phyloP scores from a whole-genome alignment of 1,140 invertebrate species.

The Holotrichia oblita region DNA sequence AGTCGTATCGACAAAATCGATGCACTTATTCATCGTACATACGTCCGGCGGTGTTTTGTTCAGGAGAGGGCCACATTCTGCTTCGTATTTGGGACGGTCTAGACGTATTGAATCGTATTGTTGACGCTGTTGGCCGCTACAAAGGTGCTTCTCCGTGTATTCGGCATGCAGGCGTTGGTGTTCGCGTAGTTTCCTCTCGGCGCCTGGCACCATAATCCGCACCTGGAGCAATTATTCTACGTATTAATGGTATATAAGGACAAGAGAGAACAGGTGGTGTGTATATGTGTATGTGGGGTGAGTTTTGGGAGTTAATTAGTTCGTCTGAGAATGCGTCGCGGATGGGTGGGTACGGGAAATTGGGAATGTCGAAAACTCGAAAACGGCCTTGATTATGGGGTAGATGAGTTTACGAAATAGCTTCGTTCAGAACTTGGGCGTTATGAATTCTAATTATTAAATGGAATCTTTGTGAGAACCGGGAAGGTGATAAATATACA shows the following conservation, averaged over 20 bases:
- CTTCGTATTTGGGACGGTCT: conserved; percentile 56
- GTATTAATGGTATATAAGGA: conserved; percentile 34
- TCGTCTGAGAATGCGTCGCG: conserved; percentile 22
- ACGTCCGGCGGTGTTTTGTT: conserved; percentile 60
- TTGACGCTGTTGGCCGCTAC: conserved; percentile 40
- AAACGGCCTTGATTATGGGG: conserved; percentile 19
- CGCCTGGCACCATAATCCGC: conserved; percentile 71
- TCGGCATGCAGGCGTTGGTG: conserved; percentile 60
- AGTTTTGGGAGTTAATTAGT: conserved; percentile 30
- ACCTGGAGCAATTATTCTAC: conserved; percentile 58
- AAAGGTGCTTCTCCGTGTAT: conserved; percentile 55
- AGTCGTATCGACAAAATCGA: conserved; percentile 51
- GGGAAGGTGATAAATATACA: conserved; percentile 18
- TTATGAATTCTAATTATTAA: conserved; percentile 35
- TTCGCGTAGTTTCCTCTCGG: conserved; percentile 68
- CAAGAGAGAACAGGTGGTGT: conserved; percentile 22
- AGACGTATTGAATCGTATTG: conserved; percentile 52
- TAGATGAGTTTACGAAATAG: conserved; percentile 27
- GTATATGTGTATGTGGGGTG: background rate
- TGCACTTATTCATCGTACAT: conserved; percentile 58
- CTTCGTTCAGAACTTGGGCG: background rate
- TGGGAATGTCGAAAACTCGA: conserved; percentile 32
- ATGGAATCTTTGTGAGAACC: background rate
- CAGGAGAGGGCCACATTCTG: conserved; percentile 57
- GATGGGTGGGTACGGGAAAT: conserved; percentile 23